Conservation (phyloP, 1,140 invertebrate species). For the Ectropis grisescens region DNA sequence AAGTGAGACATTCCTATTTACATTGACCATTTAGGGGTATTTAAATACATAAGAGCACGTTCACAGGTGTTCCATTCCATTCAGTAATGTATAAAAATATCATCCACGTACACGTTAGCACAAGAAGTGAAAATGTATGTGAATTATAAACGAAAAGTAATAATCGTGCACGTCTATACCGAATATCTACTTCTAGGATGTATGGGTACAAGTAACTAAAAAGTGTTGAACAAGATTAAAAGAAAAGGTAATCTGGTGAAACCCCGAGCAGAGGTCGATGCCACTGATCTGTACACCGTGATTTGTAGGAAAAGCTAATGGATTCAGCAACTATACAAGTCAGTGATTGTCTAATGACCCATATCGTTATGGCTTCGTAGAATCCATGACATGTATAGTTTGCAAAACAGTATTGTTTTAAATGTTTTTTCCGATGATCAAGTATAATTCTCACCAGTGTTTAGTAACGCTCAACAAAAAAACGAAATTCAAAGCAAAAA, state of each 20-base stretch:
- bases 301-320: conserved; percentile 16
- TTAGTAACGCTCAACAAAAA: too few species aligned
- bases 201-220: too few species aligned
- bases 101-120: conserved; percentile 12
- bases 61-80: conserved; percentile 1
- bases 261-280: conserved; percentile 7
- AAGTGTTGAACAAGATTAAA: too few species aligned
- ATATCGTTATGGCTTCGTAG: not conserved
- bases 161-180: conserved; percentile 3
- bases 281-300: conserved; percentile 8
- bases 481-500: too few species aligned
- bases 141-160: too few species aligned
- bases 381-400: conserved; percentile 5
- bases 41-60: not conserved
- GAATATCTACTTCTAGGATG: too few species aligned
- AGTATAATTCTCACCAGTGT: too few species aligned
- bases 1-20: conserved; percentile 12
- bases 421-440: conserved; percentile 13
- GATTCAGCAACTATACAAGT: conserved; percentile 8
- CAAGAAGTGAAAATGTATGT: conserved; percentile 10
- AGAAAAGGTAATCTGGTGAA: conserved; percentile 10
- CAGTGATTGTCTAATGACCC: not conserved
- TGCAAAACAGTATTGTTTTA: conserved; percentile 7
- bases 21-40: conserved; percentile 5
- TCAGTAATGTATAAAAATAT: conserved; percentile 8